Evolutionary conservation across 2,888 invertebrate species (phyloP).

Genomic region (Andrena minutula): DNA sequence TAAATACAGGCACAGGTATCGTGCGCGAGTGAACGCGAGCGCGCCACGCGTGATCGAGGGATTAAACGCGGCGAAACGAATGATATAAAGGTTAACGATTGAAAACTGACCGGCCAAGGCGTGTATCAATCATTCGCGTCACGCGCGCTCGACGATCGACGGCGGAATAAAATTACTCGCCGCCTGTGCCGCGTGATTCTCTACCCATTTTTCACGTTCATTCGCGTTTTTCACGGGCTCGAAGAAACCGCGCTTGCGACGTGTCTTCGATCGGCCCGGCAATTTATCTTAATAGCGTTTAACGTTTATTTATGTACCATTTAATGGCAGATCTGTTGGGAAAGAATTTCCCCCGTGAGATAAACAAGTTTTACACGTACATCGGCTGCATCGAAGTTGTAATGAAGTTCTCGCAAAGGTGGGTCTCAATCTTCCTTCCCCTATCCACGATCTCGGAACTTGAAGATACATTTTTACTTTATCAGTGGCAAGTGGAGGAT

Average conservation of each 20-base stretch:
- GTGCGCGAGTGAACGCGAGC: slow-evolving; percentile 8
- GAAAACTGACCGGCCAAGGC: slow-evolving; percentile 74
- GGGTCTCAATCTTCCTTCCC: not conserved
- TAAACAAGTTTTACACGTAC: slow-evolving; percentile 39
- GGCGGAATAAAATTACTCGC: slow-evolving; percentile 43
- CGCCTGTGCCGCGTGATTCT: slow-evolving; percentile 37
- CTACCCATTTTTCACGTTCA: slow-evolving; percentile 44
- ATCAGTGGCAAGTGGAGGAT: not conserved
- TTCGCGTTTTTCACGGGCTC: slow-evolving; percentile 38
- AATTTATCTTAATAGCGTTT: slow-evolving; percentile 48
- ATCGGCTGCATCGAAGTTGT: not conserved
- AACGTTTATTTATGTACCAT: slow-evolving; percentile 48
- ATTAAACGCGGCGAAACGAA: slow-evolving; percentile 46
- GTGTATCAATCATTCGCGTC: slow-evolving; percentile 76
- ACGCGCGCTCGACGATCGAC: slow-evolving; percentile 21
- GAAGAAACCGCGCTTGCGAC: not conserved
- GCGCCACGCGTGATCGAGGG: slow-evolving; percentile 33
- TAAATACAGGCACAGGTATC: slow-evolving; percentile 21
- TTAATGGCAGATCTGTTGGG: slow-evolving; percentile 25
- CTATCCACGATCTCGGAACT: not conserved
- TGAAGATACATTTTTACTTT: not conserved
- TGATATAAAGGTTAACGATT: slow-evolving; percentile 76
- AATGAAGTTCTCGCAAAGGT: slow-evolving; percentile 32
- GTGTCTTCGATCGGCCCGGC: slow-evolving; percentile 26
- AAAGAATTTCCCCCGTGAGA: slow-evolving; percentile 30